Evolutionary conservation across 2,888 invertebrate species (phyloP).

Genomic region (Agriopis aurantiaria): DNA sequence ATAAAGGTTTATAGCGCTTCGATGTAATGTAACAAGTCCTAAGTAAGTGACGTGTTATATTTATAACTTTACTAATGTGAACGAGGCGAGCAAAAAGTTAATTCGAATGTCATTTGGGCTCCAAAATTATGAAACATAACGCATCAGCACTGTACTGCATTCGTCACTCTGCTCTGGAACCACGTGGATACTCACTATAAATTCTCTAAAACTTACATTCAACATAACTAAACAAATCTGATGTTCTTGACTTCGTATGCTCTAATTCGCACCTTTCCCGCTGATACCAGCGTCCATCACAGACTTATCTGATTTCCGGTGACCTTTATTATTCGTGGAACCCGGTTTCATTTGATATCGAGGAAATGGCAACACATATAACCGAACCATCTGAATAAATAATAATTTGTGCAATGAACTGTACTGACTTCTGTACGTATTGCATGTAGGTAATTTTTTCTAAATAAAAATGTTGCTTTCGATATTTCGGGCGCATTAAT

Average conservation of each 20-base stretch:
- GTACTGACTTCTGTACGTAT: neutral
- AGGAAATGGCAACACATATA: conserved; percentile 17
- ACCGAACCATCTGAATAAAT: conserved; percentile 18
- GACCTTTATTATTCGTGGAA: conserved; percentile 28
- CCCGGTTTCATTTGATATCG: conserved; percentile 21
- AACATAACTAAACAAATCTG: too few species aligned
- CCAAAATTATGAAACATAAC: too few species aligned
- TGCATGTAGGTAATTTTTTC: neutral
- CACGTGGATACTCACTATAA: too few species aligned
- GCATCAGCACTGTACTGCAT: too few species aligned
- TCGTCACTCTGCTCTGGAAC: too few species aligned
- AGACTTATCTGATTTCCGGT: conserved; percentile 27
- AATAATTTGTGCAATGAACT: neutral
- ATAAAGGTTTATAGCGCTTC: too few species aligned
- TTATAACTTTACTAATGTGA: too few species aligned
- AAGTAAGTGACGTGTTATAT: too few species aligned
- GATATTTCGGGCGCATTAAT: neutral
- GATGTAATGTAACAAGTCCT: too few species aligned
- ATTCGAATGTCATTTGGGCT: too few species aligned
- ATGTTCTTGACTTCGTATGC: neutral
- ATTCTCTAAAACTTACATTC: neutral
- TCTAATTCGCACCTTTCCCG: neutral
- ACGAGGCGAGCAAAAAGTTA: too few species aligned
- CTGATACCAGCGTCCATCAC: conserved; percentile 10
- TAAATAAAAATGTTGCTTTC: neutral